Evolutionary conservation across 1,140 invertebrate genomes (phyloP).

Genomic region (Eumeta japonica): DNA sequence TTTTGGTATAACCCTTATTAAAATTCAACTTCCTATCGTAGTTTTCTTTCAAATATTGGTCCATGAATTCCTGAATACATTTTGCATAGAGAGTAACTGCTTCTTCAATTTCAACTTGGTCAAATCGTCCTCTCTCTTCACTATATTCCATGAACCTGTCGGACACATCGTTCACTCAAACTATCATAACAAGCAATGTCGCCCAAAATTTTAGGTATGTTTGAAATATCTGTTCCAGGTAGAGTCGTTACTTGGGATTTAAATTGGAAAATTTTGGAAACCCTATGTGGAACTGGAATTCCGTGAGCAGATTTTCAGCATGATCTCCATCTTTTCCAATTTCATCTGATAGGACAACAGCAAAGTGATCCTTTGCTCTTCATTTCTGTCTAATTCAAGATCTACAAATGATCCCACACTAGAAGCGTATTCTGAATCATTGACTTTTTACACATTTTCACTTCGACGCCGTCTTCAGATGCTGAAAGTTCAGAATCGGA

Average conservation of each 20-base stretch:
- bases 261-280: conserved; percentile 35
- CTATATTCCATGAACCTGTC: conserved; percentile 33
- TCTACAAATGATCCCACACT: conserved; percentile 39
- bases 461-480: conserved; percentile 20
- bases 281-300: conserved; percentile 43
- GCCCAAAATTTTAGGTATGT: conserved; percentile 18
- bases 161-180: conserved; percentile 18
- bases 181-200: conserved; percentile 19
- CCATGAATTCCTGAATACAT: conserved; percentile 29
- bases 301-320: conserved; percentile 33
- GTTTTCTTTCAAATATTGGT: conserved; percentile 24
- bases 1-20: conserved; percentile 8
- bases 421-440: conserved; percentile 17
- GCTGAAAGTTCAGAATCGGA: conserved; percentile 28
- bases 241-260: conserved; percentile 21
- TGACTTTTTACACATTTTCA: no score
- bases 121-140: conserved; percentile 29
- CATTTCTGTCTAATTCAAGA: conserved; percentile 34
- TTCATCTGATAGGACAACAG: conserved; percentile 33
- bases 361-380: conserved; percentile 27
- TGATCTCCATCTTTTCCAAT: conserved; percentile 32
- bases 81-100: conserved; percentile 32
- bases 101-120: conserved; percentile 31
- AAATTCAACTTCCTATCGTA: no score
- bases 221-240: conserved; percentile 17